These are phyloP conservation scores for Erpetoichthys calabaricus DNA, from an alignment of 2,797 vertebrate species.

Conservation along the genomic window DNA sequence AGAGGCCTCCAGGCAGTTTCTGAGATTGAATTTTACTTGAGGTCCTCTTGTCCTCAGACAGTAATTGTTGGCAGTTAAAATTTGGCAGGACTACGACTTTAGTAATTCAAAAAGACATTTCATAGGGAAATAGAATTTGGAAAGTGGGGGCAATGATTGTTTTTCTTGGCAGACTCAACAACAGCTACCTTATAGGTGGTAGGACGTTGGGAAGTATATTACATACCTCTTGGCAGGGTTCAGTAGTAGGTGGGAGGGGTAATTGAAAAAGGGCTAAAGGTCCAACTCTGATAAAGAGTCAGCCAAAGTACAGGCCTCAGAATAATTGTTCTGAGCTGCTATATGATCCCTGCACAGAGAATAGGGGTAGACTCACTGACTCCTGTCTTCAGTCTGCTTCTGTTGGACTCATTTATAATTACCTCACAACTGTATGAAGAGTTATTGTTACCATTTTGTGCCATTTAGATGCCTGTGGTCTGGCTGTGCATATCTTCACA, in stretches of 20 bases:
- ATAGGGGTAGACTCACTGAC: constrained; percentile 42
- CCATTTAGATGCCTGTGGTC: constrained; percentile 16
- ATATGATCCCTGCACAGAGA: constrained; percentile 35
- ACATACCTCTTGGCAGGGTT: constrained; percentile 40
- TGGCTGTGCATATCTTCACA: not conserved
- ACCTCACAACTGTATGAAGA: constrained; percentile 13
- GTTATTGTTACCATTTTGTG: constrained; percentile 13
- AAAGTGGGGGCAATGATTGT: constrained; percentile 28
- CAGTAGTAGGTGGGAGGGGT: constrained; percentile 13
- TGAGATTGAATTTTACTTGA: too few relatives aligned
- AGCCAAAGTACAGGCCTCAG: constrained; percentile 55
- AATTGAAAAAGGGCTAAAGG: constrained; percentile 21
- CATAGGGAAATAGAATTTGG: constrained; percentile 14
- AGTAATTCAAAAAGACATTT: constrained; percentile 28
- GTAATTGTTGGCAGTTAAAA: constrained; percentile 44
- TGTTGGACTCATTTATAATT: constrained; percentile 9
- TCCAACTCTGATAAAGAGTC: constrained; percentile 41
- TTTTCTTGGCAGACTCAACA: constrained; percentile 43
- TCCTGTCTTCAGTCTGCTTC: constrained; percentile 29
- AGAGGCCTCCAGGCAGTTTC: too few relatives aligned
- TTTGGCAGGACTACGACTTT: constrained; percentile 31
- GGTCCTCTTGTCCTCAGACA: constrained; percentile 20
- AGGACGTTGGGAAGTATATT: constrained; percentile 36
- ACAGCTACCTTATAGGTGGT: constrained; percentile 37
- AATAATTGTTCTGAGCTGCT: constrained; percentile 36